Percentiles rank a stretch among this genome's conserved stretches.
Conservation (phyloP, 2,797 vertebrate genomes). For the Leuciscus waleckii region DNA sequence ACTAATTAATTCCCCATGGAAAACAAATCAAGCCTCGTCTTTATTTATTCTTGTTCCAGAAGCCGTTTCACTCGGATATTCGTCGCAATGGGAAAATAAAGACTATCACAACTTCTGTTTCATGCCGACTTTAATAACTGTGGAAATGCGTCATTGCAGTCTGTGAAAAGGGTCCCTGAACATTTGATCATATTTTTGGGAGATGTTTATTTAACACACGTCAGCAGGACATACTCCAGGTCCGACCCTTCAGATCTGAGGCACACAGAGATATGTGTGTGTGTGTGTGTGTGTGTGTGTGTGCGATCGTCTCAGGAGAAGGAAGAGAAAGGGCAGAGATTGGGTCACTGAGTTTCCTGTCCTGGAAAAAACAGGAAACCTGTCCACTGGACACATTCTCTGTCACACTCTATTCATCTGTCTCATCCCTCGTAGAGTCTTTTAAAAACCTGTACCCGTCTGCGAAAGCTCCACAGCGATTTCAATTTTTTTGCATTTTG, state of each 20-base stretch:
- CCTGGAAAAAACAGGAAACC: conserved; percentile 65
- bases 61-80: neutral
- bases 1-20: too few species aligned
- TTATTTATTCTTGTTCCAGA: neutral
- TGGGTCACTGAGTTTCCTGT: conserved; percentile 50
- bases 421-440: neutral
- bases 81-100: neutral
- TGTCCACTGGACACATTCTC: conserved; percentile 47
- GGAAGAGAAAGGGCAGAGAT: conserved; percentile 46
- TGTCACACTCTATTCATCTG: neutral
- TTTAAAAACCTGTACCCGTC: neutral
- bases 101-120: neutral
- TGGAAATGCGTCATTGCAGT: neutral
- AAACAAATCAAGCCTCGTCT: neutral
- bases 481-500: neutral
- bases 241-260: neutral
- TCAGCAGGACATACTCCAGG: neutral
- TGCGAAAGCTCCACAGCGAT: neutral
- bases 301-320: neutral
- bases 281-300: neutral
- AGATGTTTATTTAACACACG: conserved; percentile 10
- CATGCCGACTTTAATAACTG: neutral
- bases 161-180: neutral
- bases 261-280: neutral
- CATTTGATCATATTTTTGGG: neutral